These are phyloP conservation scores for Embiotoca jacksoni DNA, from an alignment of 2,113 vertebrate species.

Conservation along the genomic window DNA sequence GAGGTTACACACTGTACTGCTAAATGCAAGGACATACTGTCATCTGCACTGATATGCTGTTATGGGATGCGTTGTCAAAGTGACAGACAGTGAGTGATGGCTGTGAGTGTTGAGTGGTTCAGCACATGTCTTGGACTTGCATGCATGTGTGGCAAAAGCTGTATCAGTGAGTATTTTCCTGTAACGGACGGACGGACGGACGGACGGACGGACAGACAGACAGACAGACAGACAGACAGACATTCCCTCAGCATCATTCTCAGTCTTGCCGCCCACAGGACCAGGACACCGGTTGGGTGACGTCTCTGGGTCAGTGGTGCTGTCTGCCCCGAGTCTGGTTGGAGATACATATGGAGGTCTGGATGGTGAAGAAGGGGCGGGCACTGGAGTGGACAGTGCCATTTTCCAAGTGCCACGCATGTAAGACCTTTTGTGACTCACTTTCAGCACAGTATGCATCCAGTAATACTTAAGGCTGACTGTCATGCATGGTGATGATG, in stretches of 20 bases:
- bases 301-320: constrained; percentile 90
- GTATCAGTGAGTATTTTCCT: background rate
- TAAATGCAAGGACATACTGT: constrained; percentile 33
- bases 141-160: constrained; percentile 40
- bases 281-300: constrained; percentile 89
- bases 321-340: constrained; percentile 91
- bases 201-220: background rate
- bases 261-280: constrained; percentile 75
- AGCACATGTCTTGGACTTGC: constrained; percentile 17
- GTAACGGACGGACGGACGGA: background rate
- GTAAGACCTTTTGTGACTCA: constrained; percentile 82
- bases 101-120: constrained; percentile 40
- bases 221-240: constrained; percentile 2
- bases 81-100: constrained; percentile 38
- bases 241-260: constrained; percentile 14
- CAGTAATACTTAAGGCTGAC: background rate
- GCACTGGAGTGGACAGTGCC: constrained; percentile 90
- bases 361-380: constrained; percentile 90
- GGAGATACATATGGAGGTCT: constrained; percentile 91
- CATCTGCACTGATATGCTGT: constrained; percentile 17
- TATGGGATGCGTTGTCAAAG: constrained; percentile 36
- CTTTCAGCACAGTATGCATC: background rate
- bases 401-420: constrained; percentile 95
- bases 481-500: background rate
- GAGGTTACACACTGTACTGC: constrained; percentile 2